Conservation (phyloP, 2,113 vertebrate genomes). For the Cyprinodon brontotheroides region DNA sequence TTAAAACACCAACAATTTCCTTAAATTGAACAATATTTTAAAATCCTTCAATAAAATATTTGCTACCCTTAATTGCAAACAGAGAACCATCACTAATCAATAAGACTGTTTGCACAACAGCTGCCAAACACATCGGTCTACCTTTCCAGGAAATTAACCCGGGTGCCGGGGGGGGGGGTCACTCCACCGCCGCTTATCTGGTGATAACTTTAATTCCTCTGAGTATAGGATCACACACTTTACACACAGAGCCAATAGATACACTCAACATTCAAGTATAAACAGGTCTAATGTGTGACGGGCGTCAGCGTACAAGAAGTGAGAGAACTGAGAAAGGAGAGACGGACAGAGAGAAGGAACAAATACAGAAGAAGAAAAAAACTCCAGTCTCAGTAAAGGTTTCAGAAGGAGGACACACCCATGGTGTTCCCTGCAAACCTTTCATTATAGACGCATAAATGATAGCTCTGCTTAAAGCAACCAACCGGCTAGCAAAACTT, state of each 20-base stretch:
- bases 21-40: background rate
- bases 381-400: conserved; percentile 60
- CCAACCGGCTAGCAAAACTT: conserved; percentile 45
- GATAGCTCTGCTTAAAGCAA: conserved; percentile 73
- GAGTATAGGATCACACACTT: background rate
- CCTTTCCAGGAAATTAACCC: conserved; percentile 24
- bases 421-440: conserved; percentile 67
- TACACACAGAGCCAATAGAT: background rate
- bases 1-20: background rate
- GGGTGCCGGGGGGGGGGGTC: background rate
- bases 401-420: conserved; percentile 79
- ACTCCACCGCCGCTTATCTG: conserved; percentile 15
- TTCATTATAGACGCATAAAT: conserved; percentile 78
- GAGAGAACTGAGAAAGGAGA: conserved; percentile 11
- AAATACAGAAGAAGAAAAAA: conserved; percentile 37
- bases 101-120: conserved; percentile 17
- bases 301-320: conserved; percentile 10
- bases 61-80: conserved; percentile 5
- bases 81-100: conserved; percentile 17
- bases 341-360: conserved; percentile 48
- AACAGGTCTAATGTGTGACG: conserved; percentile 59
- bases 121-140: conserved; percentile 10
- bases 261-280: conserved; percentile 45
- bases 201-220: conserved; percentile 29
- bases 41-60: background rate